phyloP scores from a whole-genome alignment of 2,888 invertebrate species.

The Eudemis profundana region DNA sequence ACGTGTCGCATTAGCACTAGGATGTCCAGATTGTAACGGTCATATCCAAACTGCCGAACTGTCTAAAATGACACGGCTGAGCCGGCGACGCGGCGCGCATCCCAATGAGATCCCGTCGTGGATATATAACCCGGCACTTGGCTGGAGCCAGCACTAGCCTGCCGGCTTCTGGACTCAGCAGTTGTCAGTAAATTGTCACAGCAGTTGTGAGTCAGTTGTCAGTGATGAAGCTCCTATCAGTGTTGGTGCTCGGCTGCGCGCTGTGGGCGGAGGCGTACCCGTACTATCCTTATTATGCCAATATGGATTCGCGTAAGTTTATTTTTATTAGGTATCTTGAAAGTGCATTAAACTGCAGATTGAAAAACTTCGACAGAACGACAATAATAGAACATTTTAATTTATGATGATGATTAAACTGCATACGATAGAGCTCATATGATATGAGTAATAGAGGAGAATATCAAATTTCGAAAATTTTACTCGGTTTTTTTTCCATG shows the following conservation, averaged over 20 bases:
- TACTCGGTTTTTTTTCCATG: too few species aligned
- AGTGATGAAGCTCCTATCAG: slow-evolving; percentile 51
- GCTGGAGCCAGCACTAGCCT: slow-evolving; percentile 62
- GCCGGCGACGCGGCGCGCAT: slow-evolving; percentile 66
- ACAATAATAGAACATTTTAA: too few species aligned
- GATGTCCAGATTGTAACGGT: slow-evolving; percentile 76
- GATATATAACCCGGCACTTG: slow-evolving; percentile 74
- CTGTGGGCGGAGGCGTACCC: slow-evolving; percentile 69
- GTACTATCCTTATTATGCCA: slow-evolving; percentile 74
- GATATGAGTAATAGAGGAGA: too few species aligned
- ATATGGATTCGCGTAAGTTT: slow-evolving; percentile 76
- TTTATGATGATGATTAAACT: too few species aligned
- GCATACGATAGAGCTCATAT: too few species aligned
- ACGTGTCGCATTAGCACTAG: slow-evolving; percentile 64
- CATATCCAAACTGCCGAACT: slow-evolving; percentile 64
- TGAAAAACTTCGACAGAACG: too few species aligned
- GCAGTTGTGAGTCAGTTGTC: slow-evolving; percentile 51
- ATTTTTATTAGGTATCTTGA: slow-evolving; percentile 9
- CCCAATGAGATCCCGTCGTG: slow-evolving; percentile 73
- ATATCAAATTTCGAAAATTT: too few species aligned
- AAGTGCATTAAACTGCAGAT: neutral
- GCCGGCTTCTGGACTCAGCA: slow-evolving; percentile 64
- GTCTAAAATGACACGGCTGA: slow-evolving; percentile 70
- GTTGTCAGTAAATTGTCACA: slow-evolving; percentile 48
- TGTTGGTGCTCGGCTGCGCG: slow-evolving; percentile 64